Evolutionary conservation across 2,888 invertebrate genomes (phyloP).

Genomic region (Ormyrus nitidulus): DNA sequence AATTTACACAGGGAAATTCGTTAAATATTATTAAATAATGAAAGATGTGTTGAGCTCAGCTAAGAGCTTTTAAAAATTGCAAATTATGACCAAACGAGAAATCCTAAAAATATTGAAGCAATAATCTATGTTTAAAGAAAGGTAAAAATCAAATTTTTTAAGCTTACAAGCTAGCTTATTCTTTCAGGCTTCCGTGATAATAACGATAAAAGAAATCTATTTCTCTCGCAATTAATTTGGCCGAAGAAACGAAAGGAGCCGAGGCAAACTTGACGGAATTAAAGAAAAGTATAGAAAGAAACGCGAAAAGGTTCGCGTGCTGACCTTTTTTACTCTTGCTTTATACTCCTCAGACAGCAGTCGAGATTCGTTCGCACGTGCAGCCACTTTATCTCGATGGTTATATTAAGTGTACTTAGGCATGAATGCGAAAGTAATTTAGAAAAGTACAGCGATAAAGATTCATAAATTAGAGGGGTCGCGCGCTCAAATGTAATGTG

Average conservation of each 20-base stretch:
- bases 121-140: too few relatives aligned
- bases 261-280: background rate
- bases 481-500: conserved; percentile 38
- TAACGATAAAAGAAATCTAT: background rate
- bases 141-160: too few relatives aligned
- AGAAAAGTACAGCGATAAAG: conserved; percentile 47
- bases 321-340: background rate
- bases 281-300: conserved; percentile 18
- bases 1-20: too few relatives aligned
- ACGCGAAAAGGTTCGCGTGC: conserved; percentile 40
- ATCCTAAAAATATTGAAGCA: too few relatives aligned
- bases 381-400: conserved; percentile 46
- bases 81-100: too few relatives aligned
- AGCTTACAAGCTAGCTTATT: too few relatives aligned
- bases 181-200: too few relatives aligned
- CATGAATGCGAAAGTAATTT: conserved; percentile 53
- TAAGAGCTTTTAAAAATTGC: too few relatives aligned
- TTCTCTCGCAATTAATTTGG: background rate
- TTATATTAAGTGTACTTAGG: conserved; percentile 47
- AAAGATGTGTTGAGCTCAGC: too few relatives aligned
- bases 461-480: conserved; percentile 50
- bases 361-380: conserved; percentile 50
- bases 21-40: too few relatives aligned
- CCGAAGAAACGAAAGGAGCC: background rate
- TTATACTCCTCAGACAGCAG: conserved; percentile 8